phyloP scores from a whole-genome alignment of 2,113 vertebrate genomes.

The Ancistrus triradiatus region DNA sequence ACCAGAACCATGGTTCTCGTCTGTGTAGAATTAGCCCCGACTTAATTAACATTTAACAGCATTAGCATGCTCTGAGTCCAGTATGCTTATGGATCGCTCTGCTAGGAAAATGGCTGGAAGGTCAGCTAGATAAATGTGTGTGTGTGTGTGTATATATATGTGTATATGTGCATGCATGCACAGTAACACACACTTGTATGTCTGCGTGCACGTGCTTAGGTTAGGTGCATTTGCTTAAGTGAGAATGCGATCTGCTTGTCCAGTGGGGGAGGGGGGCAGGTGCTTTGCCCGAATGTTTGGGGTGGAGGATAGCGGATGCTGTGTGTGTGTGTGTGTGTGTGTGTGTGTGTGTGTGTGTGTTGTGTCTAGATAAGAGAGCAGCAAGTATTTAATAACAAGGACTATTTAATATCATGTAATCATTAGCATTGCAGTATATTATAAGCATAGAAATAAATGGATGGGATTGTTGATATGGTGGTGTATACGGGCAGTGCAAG shows the following conservation, averaged over 20 bases:
- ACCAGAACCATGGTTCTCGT: slow-evolving; percentile 4
- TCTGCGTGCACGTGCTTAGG: slow-evolving; percentile 43
- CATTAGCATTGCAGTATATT: too few relatives aligned
- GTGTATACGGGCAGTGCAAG: too few relatives aligned
- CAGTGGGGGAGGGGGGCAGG: slow-evolving; percentile 63
- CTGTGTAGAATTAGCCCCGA: slow-evolving; percentile 7
- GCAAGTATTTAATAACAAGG: too few relatives aligned
- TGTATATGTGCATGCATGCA: too few relatives aligned
- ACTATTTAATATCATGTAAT: too few relatives aligned
- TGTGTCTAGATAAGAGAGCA: neutral
- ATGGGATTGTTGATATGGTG: too few relatives aligned
- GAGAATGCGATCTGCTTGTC: slow-evolving; percentile 45
- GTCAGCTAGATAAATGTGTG: neutral
- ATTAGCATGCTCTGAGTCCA: slow-evolving; percentile 15
- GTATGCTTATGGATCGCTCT: slow-evolving; percentile 1
- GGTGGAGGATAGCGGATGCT: slow-evolving; percentile 12
- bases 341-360: slow-evolving; percentile 37
- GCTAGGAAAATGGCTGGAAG: slow-evolving; percentile 3
- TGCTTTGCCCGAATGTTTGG: slow-evolving; percentile 55
- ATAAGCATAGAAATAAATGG: too few relatives aligned
- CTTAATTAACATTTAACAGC: slow-evolving; percentile 21
- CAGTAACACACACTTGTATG: too few relatives aligned
- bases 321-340: slow-evolving; percentile 36
- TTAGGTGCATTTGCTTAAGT: too few relatives aligned
- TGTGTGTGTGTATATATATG: slow-evolving; percentile 11